Conservation (phyloP, 1,140 invertebrate species). For the Ylistrum balloti region DNA sequence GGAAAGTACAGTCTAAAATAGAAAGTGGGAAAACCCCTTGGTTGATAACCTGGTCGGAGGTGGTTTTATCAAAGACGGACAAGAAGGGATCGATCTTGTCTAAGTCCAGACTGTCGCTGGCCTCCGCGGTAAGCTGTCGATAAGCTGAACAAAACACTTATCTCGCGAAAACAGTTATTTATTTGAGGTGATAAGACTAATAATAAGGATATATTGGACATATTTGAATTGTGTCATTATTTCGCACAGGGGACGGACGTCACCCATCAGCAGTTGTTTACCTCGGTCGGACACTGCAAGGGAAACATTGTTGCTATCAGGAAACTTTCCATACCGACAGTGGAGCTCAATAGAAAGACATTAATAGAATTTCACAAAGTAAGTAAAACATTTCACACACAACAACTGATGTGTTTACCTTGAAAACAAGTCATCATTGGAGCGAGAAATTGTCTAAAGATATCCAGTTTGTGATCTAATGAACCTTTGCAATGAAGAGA, state of each 20-base stretch:
- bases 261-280: constrained; percentile 52
- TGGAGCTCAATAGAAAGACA: constrained; percentile 48
- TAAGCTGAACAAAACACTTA: too few species aligned
- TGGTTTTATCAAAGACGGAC: constrained; percentile 51
- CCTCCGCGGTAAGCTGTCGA: background rate
- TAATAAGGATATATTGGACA: too few species aligned
- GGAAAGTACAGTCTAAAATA: constrained; percentile 54
- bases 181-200: too few species aligned
- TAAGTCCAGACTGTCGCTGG: constrained; percentile 54
- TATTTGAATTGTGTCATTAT: background rate
- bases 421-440: too few species aligned
- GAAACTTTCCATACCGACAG: constrained; percentile 46
- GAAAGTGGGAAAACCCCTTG: constrained; percentile 55
- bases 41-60: constrained; percentile 45
- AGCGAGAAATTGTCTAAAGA: too few species aligned
- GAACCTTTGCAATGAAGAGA: too few species aligned
- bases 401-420: too few species aligned
- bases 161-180: background rate
- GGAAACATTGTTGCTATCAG: constrained; percentile 58
- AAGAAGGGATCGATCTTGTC: constrained; percentile 51
- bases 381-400: background rate
- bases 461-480: too few species aligned
- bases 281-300: constrained; percentile 46
- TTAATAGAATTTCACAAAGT: constrained; percentile 56
- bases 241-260: background rate